Evolutionary conservation across 2,888 invertebrate species (phyloP).

Genomic region (Masnerella sp.): DNA sequence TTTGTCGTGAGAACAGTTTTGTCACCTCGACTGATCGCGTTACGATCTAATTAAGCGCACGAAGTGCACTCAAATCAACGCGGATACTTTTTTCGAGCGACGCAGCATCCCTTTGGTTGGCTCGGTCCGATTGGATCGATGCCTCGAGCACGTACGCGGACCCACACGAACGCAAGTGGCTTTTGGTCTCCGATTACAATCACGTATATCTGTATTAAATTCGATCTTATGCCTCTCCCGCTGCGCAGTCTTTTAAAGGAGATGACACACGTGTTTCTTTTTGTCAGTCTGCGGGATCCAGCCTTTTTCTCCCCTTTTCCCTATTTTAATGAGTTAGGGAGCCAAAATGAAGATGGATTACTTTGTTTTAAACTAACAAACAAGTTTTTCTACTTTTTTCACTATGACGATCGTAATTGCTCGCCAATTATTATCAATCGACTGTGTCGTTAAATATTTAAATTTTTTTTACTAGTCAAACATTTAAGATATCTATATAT

Average conservation of each 20-base stretch:
- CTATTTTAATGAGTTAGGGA: neutral
- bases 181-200: constrained; percentile 39
- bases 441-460: too few species aligned
- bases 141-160: constrained; percentile 12
- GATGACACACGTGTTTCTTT: constrained; percentile 30
- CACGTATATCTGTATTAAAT: constrained; percentile 39
- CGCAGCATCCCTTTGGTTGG: constrained; percentile 24
- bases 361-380: neutral
- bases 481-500: too few species aligned
- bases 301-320: neutral
- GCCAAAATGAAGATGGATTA: neutral
- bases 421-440: too few species aligned
- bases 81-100: constrained; percentile 25
- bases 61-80: constrained; percentile 29
- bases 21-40: constrained; percentile 21
- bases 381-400: too few species aligned
- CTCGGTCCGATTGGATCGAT: constrained; percentile 32
- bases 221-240: constrained; percentile 38
- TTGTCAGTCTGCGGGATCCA: constrained; percentile 4
- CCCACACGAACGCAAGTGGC: constrained; percentile 18
- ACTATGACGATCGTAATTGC: too few species aligned
- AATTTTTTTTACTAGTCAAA: too few species aligned
- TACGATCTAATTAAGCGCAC: constrained; percentile 28
- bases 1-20: constrained; percentile 1
- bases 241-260: constrained; percentile 31